These are phyloP conservation scores for Eriocheir sinensis DNA, from an alignment of 1,140 invertebrate genomes.

Conservation along the genomic window DNA sequence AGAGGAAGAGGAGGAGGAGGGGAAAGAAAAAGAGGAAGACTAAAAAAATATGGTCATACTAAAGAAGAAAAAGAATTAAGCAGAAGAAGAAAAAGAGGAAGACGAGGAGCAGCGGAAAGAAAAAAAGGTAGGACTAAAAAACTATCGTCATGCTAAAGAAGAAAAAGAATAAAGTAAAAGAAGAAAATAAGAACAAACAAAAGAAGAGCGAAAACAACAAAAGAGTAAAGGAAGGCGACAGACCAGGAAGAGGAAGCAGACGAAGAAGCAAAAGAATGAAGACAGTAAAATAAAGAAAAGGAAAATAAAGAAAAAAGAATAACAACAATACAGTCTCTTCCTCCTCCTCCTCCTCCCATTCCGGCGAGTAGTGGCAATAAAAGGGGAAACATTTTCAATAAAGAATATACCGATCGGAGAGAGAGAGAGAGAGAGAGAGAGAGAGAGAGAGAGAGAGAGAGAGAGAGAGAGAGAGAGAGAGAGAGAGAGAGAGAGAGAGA, in stretches of 20 bases:
- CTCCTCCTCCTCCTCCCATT: background rate
- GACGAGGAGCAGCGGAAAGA: background rate
- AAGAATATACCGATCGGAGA: constrained; percentile 24
- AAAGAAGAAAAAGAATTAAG: background rate
- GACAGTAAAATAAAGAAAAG: background rate
- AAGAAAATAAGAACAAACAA: background rate
- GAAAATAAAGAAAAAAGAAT: constrained; percentile 8
- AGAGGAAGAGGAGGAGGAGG: background rate
- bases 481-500: background rate
- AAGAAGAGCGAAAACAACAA: background rate
- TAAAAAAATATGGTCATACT: background rate
- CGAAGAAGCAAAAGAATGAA: background rate
- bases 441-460: background rate
- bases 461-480: background rate
- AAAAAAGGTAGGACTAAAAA: background rate
- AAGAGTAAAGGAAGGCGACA: no score
- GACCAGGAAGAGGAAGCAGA: background rate
- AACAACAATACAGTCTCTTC: background rate
- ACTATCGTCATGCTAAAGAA: background rate
- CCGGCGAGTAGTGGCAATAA: background rate
- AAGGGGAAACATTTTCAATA: constrained; percentile 52
- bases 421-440: background rate
- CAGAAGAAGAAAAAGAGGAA: background rate
- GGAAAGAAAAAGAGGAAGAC: background rate
- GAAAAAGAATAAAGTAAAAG: background rate